These are phyloP conservation scores for Engystomops pustulosus DNA, from an alignment of 2,113 vertebrate genomes.

Conservation along the genomic window DNA sequence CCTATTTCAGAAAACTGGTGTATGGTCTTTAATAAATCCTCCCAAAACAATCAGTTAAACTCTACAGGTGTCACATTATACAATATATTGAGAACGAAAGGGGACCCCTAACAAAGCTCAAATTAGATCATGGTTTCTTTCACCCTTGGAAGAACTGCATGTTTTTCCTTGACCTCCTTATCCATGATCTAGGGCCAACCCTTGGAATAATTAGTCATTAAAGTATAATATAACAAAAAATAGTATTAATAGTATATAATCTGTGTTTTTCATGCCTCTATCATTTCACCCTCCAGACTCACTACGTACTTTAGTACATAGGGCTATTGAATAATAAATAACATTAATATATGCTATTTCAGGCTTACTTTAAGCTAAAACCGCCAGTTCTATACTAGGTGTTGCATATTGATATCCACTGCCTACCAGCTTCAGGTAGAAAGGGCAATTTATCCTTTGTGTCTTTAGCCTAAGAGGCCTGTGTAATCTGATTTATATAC, in stretches of 20 bases:
- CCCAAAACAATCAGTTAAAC: no score
- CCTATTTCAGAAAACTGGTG: no score
- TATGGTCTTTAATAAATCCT: no score
- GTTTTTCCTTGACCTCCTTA: neutral
- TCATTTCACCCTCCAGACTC: neutral
- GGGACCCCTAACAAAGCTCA: neutral
- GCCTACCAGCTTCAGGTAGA: neutral
- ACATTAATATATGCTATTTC: neutral
- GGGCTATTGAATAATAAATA: neutral
- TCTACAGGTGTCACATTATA: no score
- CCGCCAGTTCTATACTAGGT: neutral
- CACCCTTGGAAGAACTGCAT: no score
- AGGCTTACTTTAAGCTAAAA: conserved; percentile 6
- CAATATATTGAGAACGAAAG: neutral
- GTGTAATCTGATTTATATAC: conserved; percentile 13
- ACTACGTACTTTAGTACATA: neutral
- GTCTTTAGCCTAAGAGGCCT: neutral
- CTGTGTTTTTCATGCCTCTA: neutral
- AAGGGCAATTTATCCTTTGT: neutral
- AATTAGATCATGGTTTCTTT: no score
- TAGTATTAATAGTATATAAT: neutral
- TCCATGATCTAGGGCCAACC: neutral
- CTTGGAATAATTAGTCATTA: neutral
- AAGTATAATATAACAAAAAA: no score
- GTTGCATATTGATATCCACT: conserved; percentile 10